phyloP scores from a whole-genome alignment of 1,140 invertebrate species.

The Lordiphosa clarofinis region DNA sequence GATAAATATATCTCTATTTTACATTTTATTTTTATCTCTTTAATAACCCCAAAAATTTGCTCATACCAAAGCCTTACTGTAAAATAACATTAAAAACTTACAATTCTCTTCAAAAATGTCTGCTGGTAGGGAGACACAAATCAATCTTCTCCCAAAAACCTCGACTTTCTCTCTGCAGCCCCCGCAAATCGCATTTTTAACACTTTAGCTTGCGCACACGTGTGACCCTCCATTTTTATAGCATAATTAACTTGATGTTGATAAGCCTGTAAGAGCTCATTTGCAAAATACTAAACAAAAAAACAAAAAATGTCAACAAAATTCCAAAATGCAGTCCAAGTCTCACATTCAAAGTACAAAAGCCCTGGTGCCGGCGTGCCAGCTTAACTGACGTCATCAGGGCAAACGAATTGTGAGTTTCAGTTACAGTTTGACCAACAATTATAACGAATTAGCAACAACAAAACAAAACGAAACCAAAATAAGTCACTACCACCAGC shows the following conservation, averaged over 20 bases:
- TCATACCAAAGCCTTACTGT: no score
- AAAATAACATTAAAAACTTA: no score
- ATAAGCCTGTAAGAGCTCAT: slow-evolving; percentile 12
- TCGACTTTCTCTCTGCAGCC: background rate
- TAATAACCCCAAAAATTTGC: no score
- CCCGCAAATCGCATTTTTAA: background rate
- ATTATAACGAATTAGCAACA: slow-evolving; percentile 34
- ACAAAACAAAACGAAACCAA: background rate
- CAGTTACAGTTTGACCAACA: slow-evolving; percentile 39
- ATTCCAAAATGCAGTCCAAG: background rate
- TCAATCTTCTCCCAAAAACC: no score
- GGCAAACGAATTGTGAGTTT: slow-evolving; percentile 25
- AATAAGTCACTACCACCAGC: slow-evolving; percentile 29
- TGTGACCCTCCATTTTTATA: background rate
- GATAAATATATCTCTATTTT: no score
- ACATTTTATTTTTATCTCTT: no score
- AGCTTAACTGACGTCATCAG: slow-evolving; percentile 46
- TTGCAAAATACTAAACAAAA: background rate
- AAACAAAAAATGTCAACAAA: no score
- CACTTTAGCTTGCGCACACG: background rate
- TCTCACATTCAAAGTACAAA: slow-evolving; percentile 32
- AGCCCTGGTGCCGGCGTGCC: background rate
- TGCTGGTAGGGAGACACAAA: no score
- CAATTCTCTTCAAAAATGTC: no score
- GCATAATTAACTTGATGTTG: slow-evolving; percentile 13